These are phyloP conservation scores for Zootoca vivipara DNA, from an alignment of 2,113 vertebrate genomes.

Conservation along the genomic window DNA sequence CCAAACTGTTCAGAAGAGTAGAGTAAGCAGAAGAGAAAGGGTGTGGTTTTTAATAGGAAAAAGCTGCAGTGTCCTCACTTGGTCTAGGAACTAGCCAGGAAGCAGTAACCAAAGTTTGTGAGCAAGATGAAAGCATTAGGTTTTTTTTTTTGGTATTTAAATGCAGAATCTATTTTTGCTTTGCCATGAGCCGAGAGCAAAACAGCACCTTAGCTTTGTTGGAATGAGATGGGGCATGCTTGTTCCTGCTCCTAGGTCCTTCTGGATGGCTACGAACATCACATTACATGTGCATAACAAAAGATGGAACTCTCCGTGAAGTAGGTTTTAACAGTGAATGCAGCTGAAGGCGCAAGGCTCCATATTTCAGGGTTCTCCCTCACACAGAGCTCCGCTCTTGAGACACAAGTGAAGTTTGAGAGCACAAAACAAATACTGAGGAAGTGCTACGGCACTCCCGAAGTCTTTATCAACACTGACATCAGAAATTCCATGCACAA, in stretches of 20 bases:
- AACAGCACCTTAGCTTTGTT: not conserved
- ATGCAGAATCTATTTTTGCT: slow-evolving; percentile 3
- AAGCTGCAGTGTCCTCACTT: slow-evolving; percentile 49
- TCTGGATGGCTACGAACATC: not conserved
- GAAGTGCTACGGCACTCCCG: not conserved
- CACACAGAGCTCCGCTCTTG: not conserved
- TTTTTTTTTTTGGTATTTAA: not conserved
- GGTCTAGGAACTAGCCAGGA: slow-evolving; percentile 15
- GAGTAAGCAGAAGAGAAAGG: not conserved
- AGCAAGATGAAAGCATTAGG: not conserved
- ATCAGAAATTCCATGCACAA: not conserved
- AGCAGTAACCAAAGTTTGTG: not conserved
- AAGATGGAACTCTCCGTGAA: not conserved
- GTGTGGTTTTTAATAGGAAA: not conserved
- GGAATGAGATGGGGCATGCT: not conserved
- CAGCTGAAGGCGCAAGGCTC: not conserved
- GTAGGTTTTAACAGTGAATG: not conserved
- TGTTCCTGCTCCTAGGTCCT: not conserved
- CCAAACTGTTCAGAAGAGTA: slow-evolving; percentile 37
- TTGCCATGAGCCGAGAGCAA: not conserved
- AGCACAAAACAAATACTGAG: not conserved
- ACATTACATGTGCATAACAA: not conserved
- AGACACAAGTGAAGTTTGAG: not conserved
- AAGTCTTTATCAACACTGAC: not conserved
- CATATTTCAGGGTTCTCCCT: not conserved